Evolutionary conservation across 2,113 vertebrate genomes (phyloP).

Genomic region (Craseonycteris thonglongyai): DNA sequence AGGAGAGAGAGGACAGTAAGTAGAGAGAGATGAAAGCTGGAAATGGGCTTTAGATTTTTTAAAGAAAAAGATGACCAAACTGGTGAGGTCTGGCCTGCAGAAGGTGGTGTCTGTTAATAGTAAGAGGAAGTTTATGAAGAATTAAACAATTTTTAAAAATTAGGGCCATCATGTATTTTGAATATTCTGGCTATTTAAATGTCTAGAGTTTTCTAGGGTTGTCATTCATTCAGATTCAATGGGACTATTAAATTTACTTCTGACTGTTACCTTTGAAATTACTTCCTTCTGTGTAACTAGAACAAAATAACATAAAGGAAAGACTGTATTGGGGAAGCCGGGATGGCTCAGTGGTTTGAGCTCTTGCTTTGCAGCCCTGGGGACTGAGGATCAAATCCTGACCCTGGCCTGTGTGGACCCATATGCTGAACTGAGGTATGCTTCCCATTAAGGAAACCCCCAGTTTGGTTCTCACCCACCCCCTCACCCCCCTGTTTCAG

Average conservation of each 20-base stretch:
- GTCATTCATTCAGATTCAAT: neutral
- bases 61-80: neutral
- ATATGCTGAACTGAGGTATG: too few species aligned
- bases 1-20: neutral
- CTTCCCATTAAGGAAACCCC: too few species aligned
- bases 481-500: too few species aligned
- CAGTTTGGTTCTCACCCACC: too few species aligned
- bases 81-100: neutral
- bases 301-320: neutral
- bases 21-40: neutral
- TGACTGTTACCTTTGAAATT: neutral
- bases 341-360: too few species aligned
- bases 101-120: neutral
- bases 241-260: neutral
- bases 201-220: neutral
- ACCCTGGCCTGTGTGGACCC: too few species aligned
- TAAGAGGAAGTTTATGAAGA: neutral
- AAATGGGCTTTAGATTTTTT: neutral
- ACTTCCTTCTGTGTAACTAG: neutral
- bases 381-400: too few species aligned
- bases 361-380: too few species aligned
- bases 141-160: neutral
- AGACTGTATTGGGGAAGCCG: too few species aligned
- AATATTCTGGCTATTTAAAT: neutral
- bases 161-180: neutral